A percentile compares a stretch with the other conserved stretches of the same genome.
Conservation (phyloP, 2,113 vertebrate genomes). For the Butorides virescens region DNA sequence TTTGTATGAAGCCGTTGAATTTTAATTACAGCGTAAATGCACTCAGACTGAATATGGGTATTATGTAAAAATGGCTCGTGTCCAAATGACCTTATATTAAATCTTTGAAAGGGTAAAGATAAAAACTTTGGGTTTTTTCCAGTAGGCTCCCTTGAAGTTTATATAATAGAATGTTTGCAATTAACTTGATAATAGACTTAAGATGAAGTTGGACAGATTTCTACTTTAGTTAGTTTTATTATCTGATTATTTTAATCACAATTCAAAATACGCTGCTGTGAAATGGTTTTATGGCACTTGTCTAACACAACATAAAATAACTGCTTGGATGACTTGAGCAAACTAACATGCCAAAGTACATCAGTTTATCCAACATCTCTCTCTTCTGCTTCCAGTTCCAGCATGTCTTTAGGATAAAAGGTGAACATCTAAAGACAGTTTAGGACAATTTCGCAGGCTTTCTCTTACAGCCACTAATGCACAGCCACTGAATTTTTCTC, state of each 20-base stretch:
- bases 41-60: neutral
- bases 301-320: neutral
- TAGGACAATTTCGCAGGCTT: neutral
- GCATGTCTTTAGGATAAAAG: neutral
- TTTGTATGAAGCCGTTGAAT: neutral
- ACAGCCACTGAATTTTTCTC: neutral
- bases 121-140: neutral
- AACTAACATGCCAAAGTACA: neutral
- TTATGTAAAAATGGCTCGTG: neutral
- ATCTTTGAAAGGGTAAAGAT: slow-evolving; percentile 20
- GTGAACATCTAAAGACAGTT: neutral
- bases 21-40: slow-evolving; percentile 48
- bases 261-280: neutral
- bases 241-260: neutral
- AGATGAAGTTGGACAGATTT: neutral
- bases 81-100: slow-evolving; percentile 36
- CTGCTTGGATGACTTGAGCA: neutral
- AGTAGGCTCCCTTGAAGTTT: neutral
- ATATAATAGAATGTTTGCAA: neutral
- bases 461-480: neutral
- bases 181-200: neutral
- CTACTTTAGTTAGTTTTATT: neutral
- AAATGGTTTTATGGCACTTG: neutral
- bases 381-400: neutral
- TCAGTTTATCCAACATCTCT: neutral